Evolutionary conservation across 2,113 vertebrate species (phyloP), one percentile per base, ranked within the genome.

Genomic region (zebrafish (Danio rerio)): DNA sequence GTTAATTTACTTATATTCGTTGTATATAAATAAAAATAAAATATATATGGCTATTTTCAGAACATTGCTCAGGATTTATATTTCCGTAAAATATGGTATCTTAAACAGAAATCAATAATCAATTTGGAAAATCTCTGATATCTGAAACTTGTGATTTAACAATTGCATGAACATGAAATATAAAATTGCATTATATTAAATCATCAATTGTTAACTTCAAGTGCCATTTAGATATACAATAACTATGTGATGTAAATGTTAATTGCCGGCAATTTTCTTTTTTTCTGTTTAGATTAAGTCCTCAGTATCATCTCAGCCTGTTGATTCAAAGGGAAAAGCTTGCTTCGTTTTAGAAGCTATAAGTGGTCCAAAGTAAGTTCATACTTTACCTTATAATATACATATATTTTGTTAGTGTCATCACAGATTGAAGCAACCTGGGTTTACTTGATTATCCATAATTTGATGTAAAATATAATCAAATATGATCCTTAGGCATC

Each of bases 301-400:
- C 5, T 3, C 59, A 18, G 89, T 89, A 31, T 69, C 18, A 13
- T 90, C 90, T 18, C 88, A 90, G 79, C 88, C 90, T 10, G 95
- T 96, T 76, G 90, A 97, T 75, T 77, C 89, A 69, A 89, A 93
- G 63, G 97, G 97, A 68, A 95, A 89, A 84, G 95, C 94, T 82
- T 91, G 90, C 81, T 94, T 99, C 89, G 92, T 87, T 80, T 78
- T 96, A 43, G 85, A 92, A 20, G 78, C 69, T 69, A 88, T 98
- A 88, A 93, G 83, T 7, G 98, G 95, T 49, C 90, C 92, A 68
- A 94, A 93, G 98, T 99, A 93, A 96, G 96, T 94, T 55, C 7
- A 72, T 16, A 31, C 49, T 71, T 43, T 43, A 10, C 43, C 2
- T 2, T 21, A 21, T 70, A 11, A 21, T 49, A 40, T 10, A 4